phyloP scores from a whole-genome alignment of 53 echinoderm and acorn worm species.

The Apostichopus leukothele region DNA sequence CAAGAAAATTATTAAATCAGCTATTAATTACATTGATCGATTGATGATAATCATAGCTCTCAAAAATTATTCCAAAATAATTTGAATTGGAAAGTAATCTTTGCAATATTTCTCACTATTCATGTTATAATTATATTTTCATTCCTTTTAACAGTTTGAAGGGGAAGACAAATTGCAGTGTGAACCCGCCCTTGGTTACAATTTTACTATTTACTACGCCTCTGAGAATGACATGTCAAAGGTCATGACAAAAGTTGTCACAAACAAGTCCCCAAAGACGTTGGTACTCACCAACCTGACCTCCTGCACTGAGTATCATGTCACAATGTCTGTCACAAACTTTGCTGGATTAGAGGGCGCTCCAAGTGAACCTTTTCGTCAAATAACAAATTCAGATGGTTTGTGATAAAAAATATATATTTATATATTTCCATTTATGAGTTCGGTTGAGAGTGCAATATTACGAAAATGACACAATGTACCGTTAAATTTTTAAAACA shows the following conservation, averaged over 20 bases:
- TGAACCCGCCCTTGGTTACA: constrained; percentile 11
- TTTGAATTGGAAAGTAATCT: too few relatives aligned
- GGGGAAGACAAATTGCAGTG: constrained; percentile 12
- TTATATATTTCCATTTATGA: too few relatives aligned
- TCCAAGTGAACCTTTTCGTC: not conserved
- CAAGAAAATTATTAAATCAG: too few relatives aligned
- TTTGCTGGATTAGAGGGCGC: constrained; percentile 18
- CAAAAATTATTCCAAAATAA: too few relatives aligned
- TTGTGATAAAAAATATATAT: too few relatives aligned
- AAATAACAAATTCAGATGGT: constrained; percentile 18
- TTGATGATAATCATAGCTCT: too few relatives aligned
- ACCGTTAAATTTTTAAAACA: too few relatives aligned
- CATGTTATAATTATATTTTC: too few relatives aligned
- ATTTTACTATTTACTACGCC: constrained; percentile 4
- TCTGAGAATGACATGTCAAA: not conserved
- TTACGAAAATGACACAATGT: too few relatives aligned
- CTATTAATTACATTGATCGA: too few relatives aligned
- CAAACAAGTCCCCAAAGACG: not conserved
- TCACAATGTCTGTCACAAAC: constrained; percentile 24
- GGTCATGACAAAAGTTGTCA: not conserved
- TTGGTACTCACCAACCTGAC: constrained; percentile 4
- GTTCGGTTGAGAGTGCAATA: too few relatives aligned
- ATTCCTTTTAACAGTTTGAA: constrained; percentile 8
- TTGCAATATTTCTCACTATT: too few relatives aligned
- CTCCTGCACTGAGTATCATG: not conserved